Base-by-base conservation (phyloP, 2,888 invertebrate species). In the Drosophila maculinotata region DNA sequence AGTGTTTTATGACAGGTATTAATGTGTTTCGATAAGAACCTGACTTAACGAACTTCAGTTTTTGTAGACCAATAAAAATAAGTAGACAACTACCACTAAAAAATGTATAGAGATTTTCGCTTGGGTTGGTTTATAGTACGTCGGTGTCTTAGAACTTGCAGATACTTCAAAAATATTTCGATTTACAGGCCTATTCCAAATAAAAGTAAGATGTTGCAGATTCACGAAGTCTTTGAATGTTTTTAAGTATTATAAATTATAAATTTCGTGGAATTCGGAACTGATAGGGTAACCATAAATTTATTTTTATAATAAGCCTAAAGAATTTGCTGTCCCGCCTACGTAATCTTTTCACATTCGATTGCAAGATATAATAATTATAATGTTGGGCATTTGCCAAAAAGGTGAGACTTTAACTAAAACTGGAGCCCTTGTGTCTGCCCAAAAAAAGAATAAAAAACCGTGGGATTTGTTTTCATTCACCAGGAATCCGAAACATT, bases 1-100 rank as follows among this genome's bases (percentile, higher is more conserved):
- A 57, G 48, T 56, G 28, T 25, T 68, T 76, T 57, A 66, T 76
- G 66, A 35, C 72, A 57, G 48, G 48, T 30, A 56, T 72, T 56
- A 65, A 64, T 52, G 53, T 14, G 41, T 36, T 30, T 30, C 12
- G 71, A 72, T 72, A 72, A 76, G 71, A 71, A 12, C 36, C 28
- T 26, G 2, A 35, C 6, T 31, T 31, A 48, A 44, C 45, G 26
- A 44, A 26, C 41, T 33, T 20, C n/a, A 64, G 4, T 31, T 38
- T 31, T 66, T 65, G 10, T 45, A 7, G 28, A 17, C 15, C 8
- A 30, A 12, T 26, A 28, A 38, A 42, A 45, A 14, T 20, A 23
- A 10, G 3, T 3, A 12, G 8, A 45, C n/a, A 36, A 38, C 2
- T 8, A 20, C 25, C 5, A 23, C 5, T 8, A 20, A 38, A 30